These are phyloP conservation scores for Craterocephalus amniculus DNA, from an alignment of 2,797 vertebrate species.

Conservation along the genomic window DNA sequence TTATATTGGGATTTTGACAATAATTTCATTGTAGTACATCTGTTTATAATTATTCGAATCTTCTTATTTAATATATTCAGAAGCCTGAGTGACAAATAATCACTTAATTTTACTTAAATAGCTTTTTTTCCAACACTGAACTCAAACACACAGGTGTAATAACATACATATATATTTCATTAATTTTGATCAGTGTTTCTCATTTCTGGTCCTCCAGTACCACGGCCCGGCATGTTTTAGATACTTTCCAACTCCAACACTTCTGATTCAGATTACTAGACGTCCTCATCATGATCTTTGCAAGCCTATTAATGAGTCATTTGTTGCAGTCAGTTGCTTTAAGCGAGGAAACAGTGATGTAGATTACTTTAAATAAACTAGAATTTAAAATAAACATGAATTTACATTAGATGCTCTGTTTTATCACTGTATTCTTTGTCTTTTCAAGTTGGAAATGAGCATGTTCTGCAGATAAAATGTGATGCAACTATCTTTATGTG, in stretches of 20 bases:
- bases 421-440: too few relatives aligned
- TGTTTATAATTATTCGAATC: not conserved
- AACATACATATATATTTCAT: not conserved
- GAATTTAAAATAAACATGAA: not conserved
- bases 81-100: not conserved
- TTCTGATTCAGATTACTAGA: too few relatives aligned
- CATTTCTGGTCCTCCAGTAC: too few relatives aligned
- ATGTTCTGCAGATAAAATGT: not conserved
- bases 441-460: not conserved
- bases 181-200: too few relatives aligned
- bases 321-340: not conserved
- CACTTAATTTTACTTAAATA: not conserved
- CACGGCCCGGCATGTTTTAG: too few relatives aligned
- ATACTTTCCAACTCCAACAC: too few relatives aligned
- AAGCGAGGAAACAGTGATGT: not conserved
- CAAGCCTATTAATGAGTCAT: too few relatives aligned
- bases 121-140: not conserved
- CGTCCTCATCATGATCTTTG: too few relatives aligned
- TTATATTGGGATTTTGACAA: not conserved
- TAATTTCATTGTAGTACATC: not conserved
- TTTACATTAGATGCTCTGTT: too few relatives aligned
- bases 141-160: not conserved
- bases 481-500: fast-evolving
- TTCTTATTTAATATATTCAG: not conserved
- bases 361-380: not conserved